phyloP scores from a whole-genome alignment of 2,888 invertebrate species.

The Cataglyphis albicans region DNA sequence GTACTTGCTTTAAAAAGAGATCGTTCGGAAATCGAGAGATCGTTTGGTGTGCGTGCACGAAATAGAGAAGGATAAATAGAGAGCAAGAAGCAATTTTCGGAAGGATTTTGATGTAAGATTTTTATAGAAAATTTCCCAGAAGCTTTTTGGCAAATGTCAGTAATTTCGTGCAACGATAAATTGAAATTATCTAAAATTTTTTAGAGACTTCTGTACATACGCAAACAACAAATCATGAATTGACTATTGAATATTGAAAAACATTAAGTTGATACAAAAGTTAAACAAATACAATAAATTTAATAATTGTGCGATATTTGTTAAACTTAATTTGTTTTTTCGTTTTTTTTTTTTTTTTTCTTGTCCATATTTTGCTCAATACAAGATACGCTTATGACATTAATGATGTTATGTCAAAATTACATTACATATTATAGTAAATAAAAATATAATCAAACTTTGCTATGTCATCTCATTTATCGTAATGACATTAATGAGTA shows the following conservation, averaged over 20 bases:
- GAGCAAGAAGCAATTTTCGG: background rate
- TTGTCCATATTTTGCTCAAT: background rate
- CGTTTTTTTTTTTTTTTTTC: background rate
- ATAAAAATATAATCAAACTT: background rate
- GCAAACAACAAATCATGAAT: background rate
- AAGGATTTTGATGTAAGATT: background rate
- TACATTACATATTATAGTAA: background rate
- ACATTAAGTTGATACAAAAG: background rate
- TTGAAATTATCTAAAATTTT: background rate
- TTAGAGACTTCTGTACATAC: background rate
- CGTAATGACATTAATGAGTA: background rate
- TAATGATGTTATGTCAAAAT: background rate
- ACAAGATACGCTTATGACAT: background rate
- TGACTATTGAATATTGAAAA: background rate
- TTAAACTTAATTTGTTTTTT: background rate
- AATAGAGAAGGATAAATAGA: background rate
- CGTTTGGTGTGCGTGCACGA: background rate
- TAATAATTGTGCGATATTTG: background rate
- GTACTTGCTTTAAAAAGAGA: background rate
- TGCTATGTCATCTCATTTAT: background rate
- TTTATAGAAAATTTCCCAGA: background rate
- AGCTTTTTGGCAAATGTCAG: background rate
- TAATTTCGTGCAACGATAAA: background rate
- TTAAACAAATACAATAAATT: background rate
- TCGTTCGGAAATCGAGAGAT: background rate